Percentiles rank a stretch among this genome's conserved stretches.
Conservation (phyloP, 2,888 invertebrate genomes). For the Drosophila niveifrons region DNA sequence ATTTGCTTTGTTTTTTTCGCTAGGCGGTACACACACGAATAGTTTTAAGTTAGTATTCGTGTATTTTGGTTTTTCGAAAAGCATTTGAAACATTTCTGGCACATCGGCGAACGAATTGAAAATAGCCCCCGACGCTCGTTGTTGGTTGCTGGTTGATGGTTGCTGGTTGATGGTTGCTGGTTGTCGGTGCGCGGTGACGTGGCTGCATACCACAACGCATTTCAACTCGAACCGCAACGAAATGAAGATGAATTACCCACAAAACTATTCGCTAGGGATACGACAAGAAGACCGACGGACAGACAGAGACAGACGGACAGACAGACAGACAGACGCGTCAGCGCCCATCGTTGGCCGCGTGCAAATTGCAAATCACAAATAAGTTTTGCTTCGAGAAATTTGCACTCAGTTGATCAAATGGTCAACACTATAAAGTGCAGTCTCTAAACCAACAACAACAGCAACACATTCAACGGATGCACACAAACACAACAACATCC, state of each 20-base stretch:
- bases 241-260: constrained; percentile 83
- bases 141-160: constrained; percentile 1
- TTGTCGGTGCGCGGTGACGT: constrained; percentile 45
- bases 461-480: constrained; percentile 37
- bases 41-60: constrained; percentile 44
- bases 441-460: constrained; percentile 33
- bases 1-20: constrained; percentile 16
- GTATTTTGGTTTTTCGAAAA: constrained; percentile 52
- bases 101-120: constrained; percentile 70
- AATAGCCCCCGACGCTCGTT: constrained; percentile 60
- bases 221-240: constrained; percentile 83
- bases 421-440: constrained; percentile 57
- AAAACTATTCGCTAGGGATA: constrained; percentile 60
- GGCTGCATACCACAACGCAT: constrained; percentile 78
- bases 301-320: constrained; percentile 19
- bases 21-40: constrained; percentile 28
- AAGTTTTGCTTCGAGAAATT: constrained; percentile 73
- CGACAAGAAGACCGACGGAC: constrained; percentile 17
- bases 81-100: constrained; percentile 80
- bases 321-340: constrained; percentile 35
- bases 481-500: constrained; percentile 16
- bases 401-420: constrained; percentile 77
- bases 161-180: too few relatives aligned
- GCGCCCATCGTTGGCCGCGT: constrained; percentile 50
- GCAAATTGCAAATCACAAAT: constrained; percentile 75